Percentiles rank a stretch among this genome's conserved stretches.
Conservation (phyloP, 2,113 vertebrate species). For the Anguilla rostrata region DNA sequence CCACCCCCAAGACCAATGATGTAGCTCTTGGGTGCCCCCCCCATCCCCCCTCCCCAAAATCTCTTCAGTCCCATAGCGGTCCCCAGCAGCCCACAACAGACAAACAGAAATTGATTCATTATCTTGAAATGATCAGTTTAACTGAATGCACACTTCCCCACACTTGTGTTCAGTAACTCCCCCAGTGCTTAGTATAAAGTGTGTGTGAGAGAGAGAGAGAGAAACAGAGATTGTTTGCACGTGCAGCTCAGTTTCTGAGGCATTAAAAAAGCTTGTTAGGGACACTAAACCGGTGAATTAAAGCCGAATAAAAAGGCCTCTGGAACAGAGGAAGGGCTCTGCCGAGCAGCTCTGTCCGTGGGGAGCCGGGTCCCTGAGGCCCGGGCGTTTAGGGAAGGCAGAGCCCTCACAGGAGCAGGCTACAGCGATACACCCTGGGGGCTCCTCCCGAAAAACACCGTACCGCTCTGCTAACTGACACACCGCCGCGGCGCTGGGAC, state of each 20-base stretch:
- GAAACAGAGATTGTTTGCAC: neutral
- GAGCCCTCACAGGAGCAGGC: slow-evolving; percentile 58
- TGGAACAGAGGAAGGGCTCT: slow-evolving; percentile 35
- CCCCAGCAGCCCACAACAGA: neutral
- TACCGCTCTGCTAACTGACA: slow-evolving; percentile 32
- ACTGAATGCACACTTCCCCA: neutral
- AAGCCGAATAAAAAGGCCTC: slow-evolving; percentile 27
- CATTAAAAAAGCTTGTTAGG: slow-evolving; percentile 22
- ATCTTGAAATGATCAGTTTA: neutral
- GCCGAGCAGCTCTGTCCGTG: slow-evolving; percentile 34
- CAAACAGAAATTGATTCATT: neutral
- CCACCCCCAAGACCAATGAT: too few species aligned
- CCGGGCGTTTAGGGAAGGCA: slow-evolving; percentile 54
- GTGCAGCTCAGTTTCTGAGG: neutral
- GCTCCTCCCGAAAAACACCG: neutral
- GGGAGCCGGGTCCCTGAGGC: slow-evolving; percentile 33
- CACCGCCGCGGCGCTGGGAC: neutral
- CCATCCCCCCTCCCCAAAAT: too few species aligned
- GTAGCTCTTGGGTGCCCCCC: too few species aligned
- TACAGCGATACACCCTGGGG: slow-evolving; percentile 48
- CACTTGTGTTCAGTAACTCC: too few species aligned
- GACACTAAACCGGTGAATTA: slow-evolving; percentile 22
- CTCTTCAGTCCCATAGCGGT: too few species aligned
- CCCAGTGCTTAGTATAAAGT: too few species aligned
- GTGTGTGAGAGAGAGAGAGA: neutral